These are phyloP conservation scores for Strix uralensis DNA, from an alignment of 2,113 vertebrate species.

Conservation along the genomic window DNA sequence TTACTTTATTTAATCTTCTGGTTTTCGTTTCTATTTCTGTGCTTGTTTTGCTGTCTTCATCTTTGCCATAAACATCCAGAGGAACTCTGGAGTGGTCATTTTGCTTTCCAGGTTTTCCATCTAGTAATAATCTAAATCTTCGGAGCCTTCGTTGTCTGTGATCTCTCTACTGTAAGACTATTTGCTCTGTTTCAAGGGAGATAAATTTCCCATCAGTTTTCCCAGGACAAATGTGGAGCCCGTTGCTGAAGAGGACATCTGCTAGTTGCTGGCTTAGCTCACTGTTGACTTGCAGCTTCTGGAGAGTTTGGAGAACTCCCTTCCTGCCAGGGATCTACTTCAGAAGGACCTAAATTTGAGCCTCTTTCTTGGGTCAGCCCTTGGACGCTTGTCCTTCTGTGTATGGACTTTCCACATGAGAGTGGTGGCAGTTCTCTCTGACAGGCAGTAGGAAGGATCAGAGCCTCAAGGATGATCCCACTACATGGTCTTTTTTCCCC, in stretches of 20 bases:
- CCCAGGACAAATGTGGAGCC: neutral
- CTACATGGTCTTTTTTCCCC: neutral
- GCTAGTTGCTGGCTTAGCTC: neutral
- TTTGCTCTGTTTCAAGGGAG: neutral
- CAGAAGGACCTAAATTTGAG: neutral
- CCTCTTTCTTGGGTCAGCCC: neutral
- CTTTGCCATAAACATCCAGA: neutral
- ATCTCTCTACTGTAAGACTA: neutral
- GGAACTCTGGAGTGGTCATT: neutral
- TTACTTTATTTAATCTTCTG: neutral
- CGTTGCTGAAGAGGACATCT: neutral
- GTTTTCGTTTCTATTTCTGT: neutral
- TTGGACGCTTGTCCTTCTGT: neutral
- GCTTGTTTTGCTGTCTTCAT: neutral
- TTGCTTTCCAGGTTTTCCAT: neutral
- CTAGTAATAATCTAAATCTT: neutral
- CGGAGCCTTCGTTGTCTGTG: neutral
- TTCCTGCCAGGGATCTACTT: neutral
- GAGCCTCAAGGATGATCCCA: neutral
- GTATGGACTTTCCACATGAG: accelerated
- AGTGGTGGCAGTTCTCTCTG: neutral
- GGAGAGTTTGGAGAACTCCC: neutral
- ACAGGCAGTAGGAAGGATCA: neutral
- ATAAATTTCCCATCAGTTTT: neutral
- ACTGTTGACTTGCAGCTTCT: neutral